Evolutionary conservation across 2,888 invertebrate genomes (phyloP).

Genomic region (Pandemis corylana): DNA sequence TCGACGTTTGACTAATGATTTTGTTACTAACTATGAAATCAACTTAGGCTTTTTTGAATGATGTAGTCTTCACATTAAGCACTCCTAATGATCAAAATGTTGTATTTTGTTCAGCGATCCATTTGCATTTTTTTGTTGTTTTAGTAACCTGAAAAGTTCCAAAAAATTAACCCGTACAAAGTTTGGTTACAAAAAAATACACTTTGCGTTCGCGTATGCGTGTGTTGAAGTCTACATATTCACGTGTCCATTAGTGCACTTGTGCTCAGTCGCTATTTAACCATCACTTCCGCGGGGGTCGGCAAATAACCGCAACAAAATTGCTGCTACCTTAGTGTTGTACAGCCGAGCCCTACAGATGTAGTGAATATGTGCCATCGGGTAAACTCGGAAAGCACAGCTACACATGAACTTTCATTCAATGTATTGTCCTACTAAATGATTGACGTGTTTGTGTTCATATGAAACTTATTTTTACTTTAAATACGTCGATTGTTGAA

Average conservation of each 20-base stretch:
- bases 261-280: constrained; percentile 32
- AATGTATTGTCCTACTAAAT: too few species aligned
- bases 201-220: not conserved
- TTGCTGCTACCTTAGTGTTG: constrained; percentile 17
- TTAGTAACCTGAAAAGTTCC: too few species aligned
- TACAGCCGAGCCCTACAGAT: constrained; percentile 4
- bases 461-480: too few species aligned
- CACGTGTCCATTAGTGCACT: constrained; percentile 26
- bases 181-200: not conserved
- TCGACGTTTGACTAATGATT: not conserved
- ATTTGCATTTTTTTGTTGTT: too few species aligned
- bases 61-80: not conserved
- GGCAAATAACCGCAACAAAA: constrained; percentile 34
- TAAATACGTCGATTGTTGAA: too few species aligned
- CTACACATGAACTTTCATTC: too few species aligned
- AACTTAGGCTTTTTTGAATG: too few species aligned
- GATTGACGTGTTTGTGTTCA: too few species aligned
- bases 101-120: too few species aligned
- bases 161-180: too few species aligned
- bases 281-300: constrained; percentile 32
- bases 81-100: not conserved
- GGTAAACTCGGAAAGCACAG: not conserved
- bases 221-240: constrained; percentile 8
- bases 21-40: not conserved
- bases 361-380: too few species aligned